Base-by-base conservation (phyloP, 2,113 vertebrate genomes). In the Myxocyprinus asiaticus region DNA sequence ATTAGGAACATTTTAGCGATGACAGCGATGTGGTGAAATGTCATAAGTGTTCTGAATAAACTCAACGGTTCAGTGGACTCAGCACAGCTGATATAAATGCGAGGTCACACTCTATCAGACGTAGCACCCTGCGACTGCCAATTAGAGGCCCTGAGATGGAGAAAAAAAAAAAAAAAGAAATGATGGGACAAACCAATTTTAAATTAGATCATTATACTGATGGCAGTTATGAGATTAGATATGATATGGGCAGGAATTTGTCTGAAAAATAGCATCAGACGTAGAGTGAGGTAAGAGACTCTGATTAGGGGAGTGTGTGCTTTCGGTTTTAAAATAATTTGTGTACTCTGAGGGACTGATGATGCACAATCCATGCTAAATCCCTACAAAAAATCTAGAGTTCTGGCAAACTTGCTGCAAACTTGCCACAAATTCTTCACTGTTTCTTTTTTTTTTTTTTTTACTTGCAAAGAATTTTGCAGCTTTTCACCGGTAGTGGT, bases 161-260 rank as follows among this genome's bases (percentile, higher is more conserved):
- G 45, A 63, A 44, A 44, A 56, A 7, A 0, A 8, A 75, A 51
- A 64, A 33, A 22, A 1, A 17, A 15, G 14, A 55, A 66, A n/a
- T 64, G 6, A 76, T 65, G 22, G 48, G 61, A 76, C 73, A 55
- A 76, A n/a, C 56, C 12, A 1, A 75, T 42, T 63, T 75, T 42
- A 62, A 76, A 51, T 15, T 8, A 68, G 42, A 55, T 62, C 45
- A 76, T 69, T 59, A 81, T 75, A 48, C n/a, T 58, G 61, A 64
- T 64, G 48, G 51, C 58, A 62, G 22, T 6, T n/a, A 45, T 44
- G 45, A 77, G 67, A 76, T 69, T 50, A 77, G 73, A 70, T 47
- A 53, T 45, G 10, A 78, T 14, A 51, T 47, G 9, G 22, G 4
- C 44, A 63, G 17, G 17, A 50, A 47, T 73, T 6, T 8, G 51